Percentiles rank a stretch among this genome's conserved stretches.
Conservation (phyloP, 1,140 invertebrate species). For the Drosophila trapezifrons region DNA sequence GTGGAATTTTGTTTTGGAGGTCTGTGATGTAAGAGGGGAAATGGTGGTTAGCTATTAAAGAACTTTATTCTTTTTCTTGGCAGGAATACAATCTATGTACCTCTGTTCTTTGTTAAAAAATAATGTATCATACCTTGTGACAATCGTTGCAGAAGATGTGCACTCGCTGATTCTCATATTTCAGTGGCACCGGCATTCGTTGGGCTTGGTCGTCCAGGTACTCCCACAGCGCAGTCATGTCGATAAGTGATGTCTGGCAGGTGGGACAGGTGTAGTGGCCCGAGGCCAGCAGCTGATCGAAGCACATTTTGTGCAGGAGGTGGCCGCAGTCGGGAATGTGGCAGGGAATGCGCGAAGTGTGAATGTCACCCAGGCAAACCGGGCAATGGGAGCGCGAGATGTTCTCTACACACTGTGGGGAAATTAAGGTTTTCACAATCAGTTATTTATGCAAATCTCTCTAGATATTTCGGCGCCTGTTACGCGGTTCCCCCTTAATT, state of each 20-base stretch:
- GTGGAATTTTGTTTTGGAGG: slow-evolving; percentile 92
- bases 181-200: slow-evolving; percentile 91
- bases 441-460: not conserved
- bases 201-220: slow-evolving; percentile 92
- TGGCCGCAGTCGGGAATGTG: slow-evolving; percentile 95
- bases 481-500: slow-evolving; percentile 35
- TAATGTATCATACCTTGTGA: slow-evolving; percentile 88
- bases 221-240: slow-evolving; percentile 93
- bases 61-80: no score
- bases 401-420: slow-evolving; percentile 92
- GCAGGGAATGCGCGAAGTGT: slow-evolving; percentile 93
- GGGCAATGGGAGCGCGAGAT: slow-evolving; percentile 93
- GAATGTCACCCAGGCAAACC: slow-evolving; percentile 94
- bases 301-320: slow-evolving; percentile 92
- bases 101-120: not conserved
- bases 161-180: slow-evolving; percentile 91
- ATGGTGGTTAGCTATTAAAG: no score
- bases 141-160: slow-evolving; percentile 95
- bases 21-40: slow-evolving; percentile 85
- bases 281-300: slow-evolving; percentile 88
- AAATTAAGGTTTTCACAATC: not conserved
- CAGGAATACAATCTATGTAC: no score
- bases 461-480: slow-evolving; percentile 21
- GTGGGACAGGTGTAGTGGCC: slow-evolving; percentile 94
- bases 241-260: slow-evolving; percentile 92